phyloP scores from a whole-genome alignment of 2,113 vertebrate genomes.

The Callionymus lyra region DNA sequence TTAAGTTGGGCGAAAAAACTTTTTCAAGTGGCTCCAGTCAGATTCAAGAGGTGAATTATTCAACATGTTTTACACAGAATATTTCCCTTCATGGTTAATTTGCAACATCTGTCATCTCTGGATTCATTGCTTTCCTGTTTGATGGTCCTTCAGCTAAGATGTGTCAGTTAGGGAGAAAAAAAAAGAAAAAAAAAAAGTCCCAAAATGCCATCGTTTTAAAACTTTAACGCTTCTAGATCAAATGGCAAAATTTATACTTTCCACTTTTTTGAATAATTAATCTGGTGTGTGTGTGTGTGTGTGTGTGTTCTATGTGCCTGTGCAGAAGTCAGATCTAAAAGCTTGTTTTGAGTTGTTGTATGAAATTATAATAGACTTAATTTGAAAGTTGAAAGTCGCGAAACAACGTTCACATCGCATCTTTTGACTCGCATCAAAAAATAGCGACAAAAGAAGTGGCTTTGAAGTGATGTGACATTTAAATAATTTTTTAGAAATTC shows the following conservation, averaged over 20 bases:
- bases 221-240: slow-evolving; percentile 36
- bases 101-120: slow-evolving; percentile 31
- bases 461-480: no score
- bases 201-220: slow-evolving; percentile 34
- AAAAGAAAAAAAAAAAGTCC: slow-evolving; percentile 39
- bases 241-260: slow-evolving; percentile 48
- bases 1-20: not conserved
- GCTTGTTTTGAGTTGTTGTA: no score
- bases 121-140: slow-evolving; percentile 23
- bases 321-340: not conserved
- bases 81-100: slow-evolving; percentile 48
- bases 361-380: no score
- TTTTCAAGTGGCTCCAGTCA: slow-evolving; percentile 8
- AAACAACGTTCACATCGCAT: no score
- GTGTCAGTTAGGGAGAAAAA: slow-evolving; percentile 39
- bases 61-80: slow-evolving; percentile 25
- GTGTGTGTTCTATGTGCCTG: not conserved
- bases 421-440: no score
- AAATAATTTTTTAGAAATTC: no score
- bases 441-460: no score
- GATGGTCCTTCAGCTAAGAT: slow-evolving; percentile 36
- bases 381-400: no score
- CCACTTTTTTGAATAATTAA: slow-evolving; percentile 36
- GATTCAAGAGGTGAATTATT: slow-evolving; percentile 36
- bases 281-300: slow-evolving; percentile 8